phyloP scores from a whole-genome alignment of 2,113 vertebrate species.

The Prionailurus viverrinus region DNA sequence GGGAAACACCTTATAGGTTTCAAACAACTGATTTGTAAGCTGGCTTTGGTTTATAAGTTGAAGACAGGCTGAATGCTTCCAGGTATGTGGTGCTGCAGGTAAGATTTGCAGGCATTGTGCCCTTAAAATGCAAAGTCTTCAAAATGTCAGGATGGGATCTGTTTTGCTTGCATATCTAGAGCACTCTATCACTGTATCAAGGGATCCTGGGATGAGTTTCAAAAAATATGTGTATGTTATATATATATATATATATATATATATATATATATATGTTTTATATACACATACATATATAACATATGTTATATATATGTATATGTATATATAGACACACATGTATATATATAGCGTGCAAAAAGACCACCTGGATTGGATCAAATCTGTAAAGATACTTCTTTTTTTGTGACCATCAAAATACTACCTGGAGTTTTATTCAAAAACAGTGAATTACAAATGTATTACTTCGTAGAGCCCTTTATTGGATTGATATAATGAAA shows the following conservation, averaged over 20 bases:
- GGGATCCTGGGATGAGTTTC: neutral
- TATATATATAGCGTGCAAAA: neutral
- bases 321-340: neutral
- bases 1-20: neutral
- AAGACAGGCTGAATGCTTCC: neutral
- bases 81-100: neutral
- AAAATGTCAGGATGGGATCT: neutral
- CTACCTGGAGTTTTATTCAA: slow-evolving; percentile 18
- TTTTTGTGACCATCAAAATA: neutral
- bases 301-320: too few species aligned
- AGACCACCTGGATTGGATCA: neutral
- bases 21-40: neutral
- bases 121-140: neutral
- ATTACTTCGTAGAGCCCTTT: neutral
- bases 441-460: neutral
- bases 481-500: neutral
- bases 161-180: neutral
- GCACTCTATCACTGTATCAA: neutral
- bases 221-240: too few species aligned
- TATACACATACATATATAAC: too few species aligned
- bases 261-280: too few species aligned
- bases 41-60: neutral
- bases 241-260: too few species aligned
- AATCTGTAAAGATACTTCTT: neutral
- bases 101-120: neutral